Evolutionary conservation across 53 echinoderm and acorn worm genomes (phyloP).

Genomic region (Echinarachnius parma): DNA sequence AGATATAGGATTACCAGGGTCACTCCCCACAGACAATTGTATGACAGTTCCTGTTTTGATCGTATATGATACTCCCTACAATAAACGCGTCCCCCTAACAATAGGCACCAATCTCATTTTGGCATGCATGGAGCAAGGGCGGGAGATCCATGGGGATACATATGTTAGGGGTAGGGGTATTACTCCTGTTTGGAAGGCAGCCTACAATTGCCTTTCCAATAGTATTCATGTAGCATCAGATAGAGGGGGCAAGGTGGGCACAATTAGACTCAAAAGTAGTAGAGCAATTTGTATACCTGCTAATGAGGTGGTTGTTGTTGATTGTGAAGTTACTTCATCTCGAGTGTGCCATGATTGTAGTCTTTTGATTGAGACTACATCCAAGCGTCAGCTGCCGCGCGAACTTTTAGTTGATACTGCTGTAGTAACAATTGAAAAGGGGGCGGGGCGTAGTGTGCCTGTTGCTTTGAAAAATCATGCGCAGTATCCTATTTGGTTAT

Average conservation of each 20-base stretch:
- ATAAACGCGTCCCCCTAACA: conserved; percentile 20
- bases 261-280: not conserved
- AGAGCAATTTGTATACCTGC: conserved; percentile 5
- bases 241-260: not conserved
- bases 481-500: not conserved
- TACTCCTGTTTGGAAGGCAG: not conserved
- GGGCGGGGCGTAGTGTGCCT: not conserved
- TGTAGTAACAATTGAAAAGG: not conserved
- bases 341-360: no score
- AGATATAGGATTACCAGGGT: conserved; percentile 1
- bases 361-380: conserved; percentile 4
- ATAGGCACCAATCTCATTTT: conserved; percentile 38
- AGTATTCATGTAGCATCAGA: not conserved
- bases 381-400: not conserved
- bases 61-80: conserved; percentile 30
- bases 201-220: conserved; percentile 5
- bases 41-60: no score
- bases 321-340: no score
- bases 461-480: conserved; percentile 4
- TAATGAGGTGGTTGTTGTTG: not conserved
- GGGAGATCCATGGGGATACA: no score
- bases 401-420: not conserved
- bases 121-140: not conserved
- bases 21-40: no score
- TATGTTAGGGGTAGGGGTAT: no score